phyloP scores from a whole-genome alignment of 2,113 vertebrate species.

The Onychorhynchus coronatus region DNA sequence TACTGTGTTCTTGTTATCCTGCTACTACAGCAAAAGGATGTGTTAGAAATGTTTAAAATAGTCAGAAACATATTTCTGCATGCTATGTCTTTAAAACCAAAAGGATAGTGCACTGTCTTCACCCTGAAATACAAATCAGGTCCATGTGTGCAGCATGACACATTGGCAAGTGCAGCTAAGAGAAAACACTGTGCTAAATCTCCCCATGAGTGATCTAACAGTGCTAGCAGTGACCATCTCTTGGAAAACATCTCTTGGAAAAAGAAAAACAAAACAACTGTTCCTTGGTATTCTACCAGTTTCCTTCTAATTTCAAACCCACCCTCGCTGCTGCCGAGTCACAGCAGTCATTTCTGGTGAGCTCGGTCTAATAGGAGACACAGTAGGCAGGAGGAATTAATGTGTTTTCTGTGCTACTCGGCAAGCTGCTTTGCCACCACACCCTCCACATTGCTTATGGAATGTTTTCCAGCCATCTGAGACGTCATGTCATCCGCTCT shows the following conservation, averaged over 20 bases:
- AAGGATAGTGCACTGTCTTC: neutral
- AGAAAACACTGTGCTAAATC: neutral
- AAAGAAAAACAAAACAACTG: neutral
- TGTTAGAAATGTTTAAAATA: conserved; percentile 16
- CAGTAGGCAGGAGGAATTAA: conserved; percentile 48
- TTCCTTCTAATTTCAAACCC: conserved; percentile 2
- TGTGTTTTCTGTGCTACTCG: conserved; percentile 65
- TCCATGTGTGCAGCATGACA: neutral
- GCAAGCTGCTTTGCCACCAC: conserved; percentile 57
- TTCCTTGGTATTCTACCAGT: conserved; percentile 7
- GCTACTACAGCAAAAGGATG: neutral
- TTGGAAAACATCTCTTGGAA: neutral
- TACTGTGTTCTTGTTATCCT: neutral
- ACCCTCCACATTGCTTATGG: conserved; percentile 56
- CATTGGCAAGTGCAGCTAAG: neutral
- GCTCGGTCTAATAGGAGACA: neutral
- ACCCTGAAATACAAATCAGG: neutral
- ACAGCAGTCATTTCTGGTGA: neutral
- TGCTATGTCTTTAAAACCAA: neutral
- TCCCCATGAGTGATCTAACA: neutral
- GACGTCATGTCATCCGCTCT: neutral
- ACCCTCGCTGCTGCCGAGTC: neutral
- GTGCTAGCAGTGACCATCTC: neutral
- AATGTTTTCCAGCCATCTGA: conserved; percentile 63
- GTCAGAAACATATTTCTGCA: neutral